phyloP scores from a whole-genome alignment of 2,797 vertebrate species.

The Eutrigla gurnardus region DNA sequence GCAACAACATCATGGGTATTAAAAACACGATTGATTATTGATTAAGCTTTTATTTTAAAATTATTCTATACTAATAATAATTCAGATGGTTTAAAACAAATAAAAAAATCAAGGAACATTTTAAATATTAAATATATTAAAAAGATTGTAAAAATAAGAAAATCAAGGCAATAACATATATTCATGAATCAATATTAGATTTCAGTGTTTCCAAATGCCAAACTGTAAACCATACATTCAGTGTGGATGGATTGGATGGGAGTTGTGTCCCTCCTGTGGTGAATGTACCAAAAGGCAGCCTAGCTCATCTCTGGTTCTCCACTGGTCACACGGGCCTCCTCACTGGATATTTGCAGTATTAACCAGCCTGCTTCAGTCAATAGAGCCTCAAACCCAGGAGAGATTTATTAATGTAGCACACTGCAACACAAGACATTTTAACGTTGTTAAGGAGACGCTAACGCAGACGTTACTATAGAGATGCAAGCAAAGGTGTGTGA shows the following conservation, averaged over 20 bases:
- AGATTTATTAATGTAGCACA: conserved; percentile 22
- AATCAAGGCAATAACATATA: not conserved
- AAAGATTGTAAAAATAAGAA: not conserved
- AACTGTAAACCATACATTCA: not conserved
- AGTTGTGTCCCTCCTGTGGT: conserved; percentile 70
- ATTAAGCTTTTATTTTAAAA: not conserved
- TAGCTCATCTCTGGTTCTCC: conserved; percentile 10
- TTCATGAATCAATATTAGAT: not conserved
- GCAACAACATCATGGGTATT: not conserved
- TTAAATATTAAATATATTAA: not conserved
- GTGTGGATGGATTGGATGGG: conserved; percentile 5
- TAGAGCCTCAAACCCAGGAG: conserved; percentile 7
- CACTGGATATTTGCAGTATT: conserved; percentile 1
- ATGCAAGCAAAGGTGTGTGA: not conserved
- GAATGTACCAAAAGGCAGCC: conserved; percentile 44
- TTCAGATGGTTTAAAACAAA: not conserved
- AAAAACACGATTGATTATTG: not conserved
- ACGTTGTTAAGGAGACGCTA: conserved; percentile 1
- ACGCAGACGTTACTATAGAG: not conserved
- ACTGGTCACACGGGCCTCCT: conserved; percentile 3
- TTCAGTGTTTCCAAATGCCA: not conserved
- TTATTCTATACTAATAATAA: not conserved
- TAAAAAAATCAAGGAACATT: not conserved
- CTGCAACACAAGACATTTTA: conserved; percentile 3
- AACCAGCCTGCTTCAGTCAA: conserved; percentile 8